These are phyloP conservation scores for Polypedilum pembai DNA, from an alignment of 1,140 invertebrate genomes.

Conservation along the genomic window DNA sequence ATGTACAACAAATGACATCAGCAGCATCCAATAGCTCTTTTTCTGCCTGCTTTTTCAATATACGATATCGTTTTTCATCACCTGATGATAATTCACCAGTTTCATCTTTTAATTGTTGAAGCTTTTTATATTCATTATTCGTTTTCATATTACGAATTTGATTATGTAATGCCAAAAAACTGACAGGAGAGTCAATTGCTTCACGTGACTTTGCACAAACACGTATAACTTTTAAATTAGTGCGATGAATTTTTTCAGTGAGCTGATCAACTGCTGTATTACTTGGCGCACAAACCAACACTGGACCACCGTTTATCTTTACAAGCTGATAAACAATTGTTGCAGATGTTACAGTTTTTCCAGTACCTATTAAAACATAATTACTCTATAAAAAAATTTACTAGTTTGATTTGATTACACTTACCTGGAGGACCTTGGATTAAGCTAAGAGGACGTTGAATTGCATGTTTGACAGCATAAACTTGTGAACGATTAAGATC, in stretches of 20 bases:
- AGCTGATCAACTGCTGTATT: slow-evolving; percentile 99
- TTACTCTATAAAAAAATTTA: background rate
- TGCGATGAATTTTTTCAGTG: slow-evolving; percentile 97
- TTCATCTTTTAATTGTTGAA: slow-evolving; percentile 95
- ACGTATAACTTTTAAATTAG: slow-evolving; percentile 93
- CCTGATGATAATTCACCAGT: slow-evolving; percentile 88
- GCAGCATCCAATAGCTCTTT: slow-evolving; percentile 88
- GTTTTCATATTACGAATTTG: slow-evolving; percentile 92
- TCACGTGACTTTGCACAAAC: slow-evolving; percentile 97
- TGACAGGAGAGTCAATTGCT: slow-evolving; percentile 95
- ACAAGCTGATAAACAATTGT: slow-evolving; percentile 98
- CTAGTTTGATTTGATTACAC: background rate
- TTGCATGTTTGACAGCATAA: slow-evolving; percentile 97
- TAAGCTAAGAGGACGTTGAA: slow-evolving; percentile 91
- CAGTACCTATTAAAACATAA: slow-evolving; percentile 61
- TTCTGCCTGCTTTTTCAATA: slow-evolving; percentile 86
- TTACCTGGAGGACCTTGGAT: slow-evolving; percentile 82
- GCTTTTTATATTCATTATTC: slow-evolving; percentile 84
- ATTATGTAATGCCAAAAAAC: slow-evolving; percentile 94
- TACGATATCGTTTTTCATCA: slow-evolving; percentile 91
- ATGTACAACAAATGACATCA: slow-evolving; percentile 98
- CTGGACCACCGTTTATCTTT: slow-evolving; percentile 87
- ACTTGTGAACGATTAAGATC: slow-evolving; percentile 96
- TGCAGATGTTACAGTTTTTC: slow-evolving; percentile 98
- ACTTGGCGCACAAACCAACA: slow-evolving; percentile 96